Base-by-base conservation (phyloP, 2,888 invertebrate species). In the Euphydryas editha region DNA sequence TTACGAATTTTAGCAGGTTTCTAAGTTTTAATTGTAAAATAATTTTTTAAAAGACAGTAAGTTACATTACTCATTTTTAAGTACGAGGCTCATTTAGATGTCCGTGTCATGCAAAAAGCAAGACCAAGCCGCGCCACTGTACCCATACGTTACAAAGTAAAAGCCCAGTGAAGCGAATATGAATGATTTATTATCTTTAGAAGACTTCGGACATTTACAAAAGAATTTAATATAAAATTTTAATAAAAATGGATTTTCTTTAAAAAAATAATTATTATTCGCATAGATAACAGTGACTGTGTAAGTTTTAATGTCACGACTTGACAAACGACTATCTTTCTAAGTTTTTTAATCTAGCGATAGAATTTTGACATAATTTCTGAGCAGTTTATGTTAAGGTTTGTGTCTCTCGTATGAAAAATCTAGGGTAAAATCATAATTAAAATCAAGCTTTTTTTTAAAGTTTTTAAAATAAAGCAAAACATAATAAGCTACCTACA, bases 141-240 rank as follows among this genome's bases (percentile, higher is more conserved):
- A n/a, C 54, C 30, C 21, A 30, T 30, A 54, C 30, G 36, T 17
- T 30, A 36, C 36, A 54, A 68, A 59, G 59, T 62, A 62, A 59
- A 59, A 69, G 62, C 65, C 56, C 65, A 71, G 56, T 24, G 67
- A 67, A 62, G 65, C 69, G 59, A 69, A 59, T 70, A 58, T 62
- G 65, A 67, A 66, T 73, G 70, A 73, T 73, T 60, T 68, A 71
- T 71, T 55, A 62, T 70, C 62, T 65, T 60, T 44, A 49, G 44
- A 61, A 65, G 54, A 24, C 6, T 24, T 24, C 24, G 59, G 51
- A 67, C 49, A 71, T 70, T 70, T 63, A 68, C 65, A 49, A 62
- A 71, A 68, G 70, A 68, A 67, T 68, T 70, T 68, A 63, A 60
- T 72, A 67, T 73, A 60, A 64, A 71, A 69, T 67, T 70, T 64